phyloP scores from a whole-genome alignment of 2,888 invertebrate species.

The Syrphus vitripennis region DNA sequence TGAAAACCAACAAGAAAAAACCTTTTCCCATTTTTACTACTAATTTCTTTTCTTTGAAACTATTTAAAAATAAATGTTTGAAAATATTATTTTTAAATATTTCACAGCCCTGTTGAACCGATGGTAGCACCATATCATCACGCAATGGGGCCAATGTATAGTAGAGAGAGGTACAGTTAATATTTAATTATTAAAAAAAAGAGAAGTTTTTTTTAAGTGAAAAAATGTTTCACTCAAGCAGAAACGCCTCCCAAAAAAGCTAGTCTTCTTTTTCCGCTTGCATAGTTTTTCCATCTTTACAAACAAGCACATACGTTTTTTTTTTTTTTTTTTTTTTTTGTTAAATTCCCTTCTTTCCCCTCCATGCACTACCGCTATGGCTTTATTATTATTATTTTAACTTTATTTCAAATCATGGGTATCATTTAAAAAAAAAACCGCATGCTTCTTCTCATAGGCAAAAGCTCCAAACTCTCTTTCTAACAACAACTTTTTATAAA shows the following conservation, averaged over 20 bases:
- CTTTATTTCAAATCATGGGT: not conserved
- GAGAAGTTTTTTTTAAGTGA: slow-evolving; percentile 41
- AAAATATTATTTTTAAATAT: slow-evolving; percentile 76
- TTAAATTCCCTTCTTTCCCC: not conserved
- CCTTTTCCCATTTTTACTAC: slow-evolving; percentile 34
- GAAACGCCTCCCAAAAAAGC: slow-evolving; percentile 42
- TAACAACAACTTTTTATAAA: not conserved
- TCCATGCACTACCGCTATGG: not conserved
- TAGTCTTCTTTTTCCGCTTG: slow-evolving; percentile 47
- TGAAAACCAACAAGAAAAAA: slow-evolving; percentile 30
- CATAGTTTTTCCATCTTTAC: slow-evolving; percentile 34
- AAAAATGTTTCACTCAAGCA: slow-evolving; percentile 40
- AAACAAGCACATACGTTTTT: slow-evolving; percentile 30
- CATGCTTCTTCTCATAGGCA: slow-evolving; percentile 16
- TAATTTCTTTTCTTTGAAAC: slow-evolving; percentile 64
- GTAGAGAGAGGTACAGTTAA: slow-evolving; percentile 82
- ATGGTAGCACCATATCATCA: slow-evolving; percentile 82
- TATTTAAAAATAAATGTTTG: slow-evolving; percentile 69
- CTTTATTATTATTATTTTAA: not conserved
- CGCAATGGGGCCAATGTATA: slow-evolving; percentile 82
- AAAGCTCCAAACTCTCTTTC: not conserved
- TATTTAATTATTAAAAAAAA: slow-evolving; percentile 60
- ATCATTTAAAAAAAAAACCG: not conserved
- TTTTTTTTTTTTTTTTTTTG: not conserved
- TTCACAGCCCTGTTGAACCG: slow-evolving; percentile 82